These are phyloP conservation scores for Habroteleia sp. DNA, from an alignment of 2,888 invertebrate genomes.

Conservation along the genomic window DNA sequence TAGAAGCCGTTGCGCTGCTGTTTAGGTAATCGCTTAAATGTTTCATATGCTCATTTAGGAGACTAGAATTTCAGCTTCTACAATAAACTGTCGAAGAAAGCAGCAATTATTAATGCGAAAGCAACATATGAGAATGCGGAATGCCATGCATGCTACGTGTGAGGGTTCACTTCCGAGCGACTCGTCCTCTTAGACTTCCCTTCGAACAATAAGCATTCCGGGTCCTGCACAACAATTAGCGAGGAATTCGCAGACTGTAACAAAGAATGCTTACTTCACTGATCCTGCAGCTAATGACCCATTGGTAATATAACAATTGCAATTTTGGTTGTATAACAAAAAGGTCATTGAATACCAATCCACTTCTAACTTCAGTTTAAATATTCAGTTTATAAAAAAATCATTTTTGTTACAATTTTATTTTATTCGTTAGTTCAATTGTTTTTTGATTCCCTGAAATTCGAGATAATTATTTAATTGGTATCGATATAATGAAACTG, in stretches of 20 bases:
- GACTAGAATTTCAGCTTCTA: conserved; percentile 11
- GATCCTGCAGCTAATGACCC: conserved; percentile 35
- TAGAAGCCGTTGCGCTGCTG: too few species aligned
- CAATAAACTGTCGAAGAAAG: conserved; percentile 41
- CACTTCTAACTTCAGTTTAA: too few species aligned
- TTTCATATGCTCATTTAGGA: too few species aligned
- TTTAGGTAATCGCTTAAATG: too few species aligned
- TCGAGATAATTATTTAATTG: too few species aligned
- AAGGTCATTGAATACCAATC: too few species aligned
- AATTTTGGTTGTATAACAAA: conserved; percentile 23
- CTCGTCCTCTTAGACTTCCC: conserved; percentile 58
- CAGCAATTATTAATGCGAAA: conserved; percentile 49
- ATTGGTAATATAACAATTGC: conserved; percentile 22
- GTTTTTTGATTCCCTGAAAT: too few species aligned
- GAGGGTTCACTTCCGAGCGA: conserved; percentile 61
- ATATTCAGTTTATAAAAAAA: too few species aligned
- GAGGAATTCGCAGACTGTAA: conserved; percentile 66
- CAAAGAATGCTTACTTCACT: conserved; percentile 45
- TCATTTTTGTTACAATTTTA: too few species aligned
- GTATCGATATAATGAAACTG: too few species aligned
- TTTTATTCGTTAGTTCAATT: too few species aligned
- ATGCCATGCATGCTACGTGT: conserved; percentile 63
- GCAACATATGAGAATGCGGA: conserved; percentile 58
- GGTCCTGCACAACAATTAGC: conserved; percentile 68
- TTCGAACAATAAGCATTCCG: conserved; percentile 70